Evolutionary conservation across 2,113 vertebrate genomes (phyloP).

Genomic region (Apeltes quadracus): DNA sequence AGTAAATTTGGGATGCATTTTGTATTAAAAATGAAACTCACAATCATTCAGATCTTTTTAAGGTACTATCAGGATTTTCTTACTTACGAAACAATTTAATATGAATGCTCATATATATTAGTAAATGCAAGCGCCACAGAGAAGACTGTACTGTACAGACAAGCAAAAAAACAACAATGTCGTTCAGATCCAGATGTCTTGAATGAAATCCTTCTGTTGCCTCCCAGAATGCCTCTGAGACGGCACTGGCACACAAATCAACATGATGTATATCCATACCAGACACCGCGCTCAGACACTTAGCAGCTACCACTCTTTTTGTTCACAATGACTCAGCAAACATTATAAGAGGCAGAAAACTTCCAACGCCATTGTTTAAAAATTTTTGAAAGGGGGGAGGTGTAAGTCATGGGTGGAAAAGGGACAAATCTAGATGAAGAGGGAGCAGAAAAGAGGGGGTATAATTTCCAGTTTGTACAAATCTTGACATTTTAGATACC

Average conservation of each 20-base stretch:
- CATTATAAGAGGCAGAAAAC: constrained; percentile 9
- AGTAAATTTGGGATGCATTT: no score
- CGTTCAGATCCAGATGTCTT: constrained; percentile 70
- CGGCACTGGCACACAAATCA: constrained; percentile 65
- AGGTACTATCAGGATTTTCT: no score
- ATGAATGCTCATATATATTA: no score
- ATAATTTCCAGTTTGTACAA: constrained; percentile 61
- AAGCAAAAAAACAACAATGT: constrained; percentile 18
- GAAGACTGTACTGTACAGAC: constrained; percentile 19
- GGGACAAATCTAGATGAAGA: neutral
- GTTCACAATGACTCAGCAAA: constrained; percentile 69
- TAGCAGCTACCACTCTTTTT: constrained; percentile 23
- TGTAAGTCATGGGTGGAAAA: constrained; percentile 2
- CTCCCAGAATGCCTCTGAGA: constrained; percentile 63
- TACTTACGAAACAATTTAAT: no score
- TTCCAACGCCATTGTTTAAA: constrained; percentile 9
- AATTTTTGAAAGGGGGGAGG: constrained; percentile 13
- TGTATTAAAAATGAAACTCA: no score
- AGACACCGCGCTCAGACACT: constrained; percentile 29
- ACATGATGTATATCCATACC: constrained; percentile 51
- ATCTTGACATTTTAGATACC: constrained; percentile 59
- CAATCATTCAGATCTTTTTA: no score
- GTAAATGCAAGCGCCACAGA: no score
- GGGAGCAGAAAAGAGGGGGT: constrained; percentile 23
- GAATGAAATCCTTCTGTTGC: constrained; percentile 66